Evolutionary conservation across 30 jellyfish, hydroid and myxozoan species (phyloP).

Genomic region (Aurelia sp.): DNA sequence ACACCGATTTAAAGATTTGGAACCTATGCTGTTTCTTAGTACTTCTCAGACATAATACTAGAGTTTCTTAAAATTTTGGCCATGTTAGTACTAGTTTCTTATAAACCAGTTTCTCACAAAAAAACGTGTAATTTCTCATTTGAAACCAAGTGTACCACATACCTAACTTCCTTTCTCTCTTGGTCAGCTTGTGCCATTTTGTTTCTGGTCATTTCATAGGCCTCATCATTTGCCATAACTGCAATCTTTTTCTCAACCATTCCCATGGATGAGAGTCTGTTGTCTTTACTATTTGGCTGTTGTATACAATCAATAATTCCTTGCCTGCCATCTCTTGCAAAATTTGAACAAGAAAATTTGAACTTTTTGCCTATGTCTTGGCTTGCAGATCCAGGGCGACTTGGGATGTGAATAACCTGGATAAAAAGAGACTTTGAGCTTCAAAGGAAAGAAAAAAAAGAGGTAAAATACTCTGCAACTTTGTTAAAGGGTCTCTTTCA

Average conservation of each 20-base stretch:
- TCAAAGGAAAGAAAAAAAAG: too few species aligned
- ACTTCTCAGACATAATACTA: too few species aligned
- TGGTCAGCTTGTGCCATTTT: slow-evolving; percentile 99
- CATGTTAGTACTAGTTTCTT: too few species aligned
- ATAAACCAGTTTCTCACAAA: too few species aligned
- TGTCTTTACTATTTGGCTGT: slow-evolving; percentile 51
- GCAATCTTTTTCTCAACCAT: slow-evolving; percentile 60
- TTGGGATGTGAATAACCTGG: slow-evolving; percentile 81
- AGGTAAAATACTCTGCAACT: too few species aligned
- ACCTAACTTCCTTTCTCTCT: slow-evolving; percentile 97
- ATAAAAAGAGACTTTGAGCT: neutral
- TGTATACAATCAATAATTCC: slow-evolving; percentile 89
- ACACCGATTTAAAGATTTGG: too few species aligned
- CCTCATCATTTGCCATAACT: slow-evolving; percentile 95
- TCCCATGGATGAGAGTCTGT: slow-evolving; percentile 75
- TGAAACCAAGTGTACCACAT: neutral
- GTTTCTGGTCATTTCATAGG: slow-evolving; percentile 88
- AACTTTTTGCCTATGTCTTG: slow-evolving; percentile 84
- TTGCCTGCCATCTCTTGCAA: slow-evolving; percentile 77
- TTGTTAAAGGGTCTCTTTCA: too few species aligned
- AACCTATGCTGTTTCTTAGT: too few species aligned
- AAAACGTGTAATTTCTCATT: too few species aligned
- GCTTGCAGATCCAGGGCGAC: slow-evolving; percentile 90
- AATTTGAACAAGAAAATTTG: slow-evolving; percentile 77
- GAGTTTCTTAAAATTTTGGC: too few species aligned